phyloP scores from a whole-genome alignment of 2,797 vertebrate genomes.

The Poecilia picta region DNA sequence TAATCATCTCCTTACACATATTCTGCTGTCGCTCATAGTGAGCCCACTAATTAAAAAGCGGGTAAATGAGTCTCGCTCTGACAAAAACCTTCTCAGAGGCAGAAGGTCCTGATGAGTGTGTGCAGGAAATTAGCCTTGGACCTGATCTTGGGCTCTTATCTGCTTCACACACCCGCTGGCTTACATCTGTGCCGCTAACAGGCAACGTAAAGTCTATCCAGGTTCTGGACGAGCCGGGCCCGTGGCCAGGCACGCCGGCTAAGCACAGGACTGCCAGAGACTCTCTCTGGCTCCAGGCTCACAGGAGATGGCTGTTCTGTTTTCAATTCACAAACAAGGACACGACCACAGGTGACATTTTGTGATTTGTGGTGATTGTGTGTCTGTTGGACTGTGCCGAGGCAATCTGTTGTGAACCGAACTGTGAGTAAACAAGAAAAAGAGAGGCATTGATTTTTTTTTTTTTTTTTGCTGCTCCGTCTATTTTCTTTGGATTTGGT shows the following conservation, averaged over 20 bases:
- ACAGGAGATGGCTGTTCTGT: constrained; percentile 33
- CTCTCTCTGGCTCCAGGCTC: constrained; percentile 35
- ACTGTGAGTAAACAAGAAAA: constrained; percentile 25
- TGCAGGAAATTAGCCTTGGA: constrained; percentile 21
- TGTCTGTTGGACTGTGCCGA: constrained; percentile 5
- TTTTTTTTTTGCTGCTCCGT: constrained; percentile 3
- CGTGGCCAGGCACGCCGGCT: constrained; percentile 50
- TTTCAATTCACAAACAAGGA: constrained; percentile 21
- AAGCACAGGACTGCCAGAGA: constrained; percentile 45
- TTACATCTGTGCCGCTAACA: constrained; percentile 54
- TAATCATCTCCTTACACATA: neutral
- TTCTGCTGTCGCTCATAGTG: neutral
- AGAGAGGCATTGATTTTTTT: constrained; percentile 25
- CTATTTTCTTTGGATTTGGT: constrained; percentile 28
- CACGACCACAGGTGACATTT: constrained; percentile 11
- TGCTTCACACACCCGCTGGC: constrained; percentile 49
- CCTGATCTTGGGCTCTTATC: constrained; percentile 12
- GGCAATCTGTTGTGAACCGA: constrained; percentile 34
- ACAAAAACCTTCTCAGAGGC: neutral
- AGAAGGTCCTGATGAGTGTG: neutral
- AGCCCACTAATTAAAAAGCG: neutral
- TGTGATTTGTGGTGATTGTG: neutral
- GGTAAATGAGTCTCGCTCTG: neutral
- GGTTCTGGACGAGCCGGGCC: constrained; percentile 60
- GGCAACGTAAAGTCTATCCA: constrained; percentile 64